Base-by-base conservation (phyloP, 2,113 vertebrate species). In the Pagrus major region DNA sequence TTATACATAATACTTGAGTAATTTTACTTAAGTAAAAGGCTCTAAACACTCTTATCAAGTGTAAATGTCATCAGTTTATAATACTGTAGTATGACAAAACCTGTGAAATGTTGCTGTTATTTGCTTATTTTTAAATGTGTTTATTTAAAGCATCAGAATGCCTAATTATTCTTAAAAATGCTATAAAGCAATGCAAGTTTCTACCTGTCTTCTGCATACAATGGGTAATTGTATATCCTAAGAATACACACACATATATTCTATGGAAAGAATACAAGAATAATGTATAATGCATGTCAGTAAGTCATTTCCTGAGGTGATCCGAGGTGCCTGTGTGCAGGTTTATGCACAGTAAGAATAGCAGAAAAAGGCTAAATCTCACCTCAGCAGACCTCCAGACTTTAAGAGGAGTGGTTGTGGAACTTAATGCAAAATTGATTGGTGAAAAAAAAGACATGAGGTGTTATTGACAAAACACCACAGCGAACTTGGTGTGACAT, bases 401-500 rank as follows among this genome's bases (percentile, higher is more conserved):
- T 52, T 39, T 31, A 54, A 67, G 18, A 20, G 31, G 55, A 56
- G 58, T 55, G 20, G 42, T 41, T 58, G 25, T n/a, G 33, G 9
- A 54, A 71, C n/a, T 56, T 27, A 55, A 67, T 63, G 18, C 55
- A 56, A 42, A 61, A 81, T 42, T 67, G 60, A 83, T 47, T 23
- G 41, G 3, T n/a, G n/a, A n/a, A 16, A 42, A 37, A 33, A 67
- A 52, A 52, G 21, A 21, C 54, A 60, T 12, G 27, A 63, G 63
- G 52, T 6, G 18, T 65, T 78, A 81, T 69, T 69, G 78, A 58
- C 49, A 44, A 69, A 80, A 29, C 27, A 44, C 15, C 58, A n/a
- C 49, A 78, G 71, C 39, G 39, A 33, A 27, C n/a, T 60, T 31
- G 29, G 56, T 54, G 35, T 59, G 63, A 64, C 84, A 81, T 73